Evolutionary conservation across 2,113 vertebrate genomes (phyloP).

Genomic region (Pollimyrus isidori): DNA sequence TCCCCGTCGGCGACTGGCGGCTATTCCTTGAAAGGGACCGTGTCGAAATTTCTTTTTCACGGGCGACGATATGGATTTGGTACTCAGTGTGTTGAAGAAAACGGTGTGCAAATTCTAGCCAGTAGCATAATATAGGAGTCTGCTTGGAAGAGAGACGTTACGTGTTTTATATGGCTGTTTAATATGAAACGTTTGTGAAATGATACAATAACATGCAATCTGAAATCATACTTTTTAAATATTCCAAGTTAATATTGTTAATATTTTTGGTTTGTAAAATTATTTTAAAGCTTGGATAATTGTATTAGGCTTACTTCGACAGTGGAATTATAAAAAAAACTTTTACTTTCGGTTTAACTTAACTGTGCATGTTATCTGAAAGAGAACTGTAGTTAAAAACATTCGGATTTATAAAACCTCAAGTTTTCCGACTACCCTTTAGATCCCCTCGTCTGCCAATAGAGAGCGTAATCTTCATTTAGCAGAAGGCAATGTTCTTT

Average conservation of each 20-base stretch:
- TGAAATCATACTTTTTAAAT: neutral
- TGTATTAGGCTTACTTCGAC: neutral
- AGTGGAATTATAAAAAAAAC: neutral
- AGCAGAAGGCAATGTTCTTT: neutral
- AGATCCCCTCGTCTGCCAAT: constrained; percentile 58
- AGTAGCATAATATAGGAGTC: neutral
- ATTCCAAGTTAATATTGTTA: neutral
- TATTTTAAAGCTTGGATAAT: neutral
- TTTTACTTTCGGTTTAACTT: neutral
- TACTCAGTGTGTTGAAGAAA: neutral
- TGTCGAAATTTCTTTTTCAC: neutral
- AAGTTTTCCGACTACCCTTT: constrained; percentile 44
- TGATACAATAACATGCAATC: neutral
- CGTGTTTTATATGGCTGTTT: neutral
- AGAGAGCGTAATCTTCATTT: constrained; percentile 59
- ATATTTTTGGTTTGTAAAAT: neutral
- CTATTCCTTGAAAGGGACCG: constrained; percentile 16
- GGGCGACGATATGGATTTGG: neutral
- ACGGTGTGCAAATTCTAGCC: neutral
- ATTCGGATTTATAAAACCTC: neutral
- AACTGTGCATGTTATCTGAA: neutral
- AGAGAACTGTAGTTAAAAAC: neutral
- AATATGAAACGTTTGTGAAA: neutral
- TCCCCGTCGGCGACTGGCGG: neutral
- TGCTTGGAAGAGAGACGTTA: neutral